Evolutionary conservation across 2,113 vertebrate species (phyloP).

Genomic region (Actinemys pallida): DNA sequence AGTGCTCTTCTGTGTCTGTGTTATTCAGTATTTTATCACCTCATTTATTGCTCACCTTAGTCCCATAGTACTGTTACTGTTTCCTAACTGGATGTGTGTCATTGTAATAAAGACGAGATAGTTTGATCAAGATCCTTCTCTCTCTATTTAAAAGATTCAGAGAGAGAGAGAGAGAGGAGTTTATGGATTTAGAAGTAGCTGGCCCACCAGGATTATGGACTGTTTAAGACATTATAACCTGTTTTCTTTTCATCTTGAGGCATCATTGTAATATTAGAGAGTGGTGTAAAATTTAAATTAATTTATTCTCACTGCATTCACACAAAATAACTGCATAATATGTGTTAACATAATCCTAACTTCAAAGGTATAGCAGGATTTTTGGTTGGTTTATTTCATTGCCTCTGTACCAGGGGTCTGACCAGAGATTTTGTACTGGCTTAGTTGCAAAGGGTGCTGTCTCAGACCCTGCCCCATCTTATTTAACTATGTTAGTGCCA

Average conservation of each 20-base stretch:
- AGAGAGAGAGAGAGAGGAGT: background rate
- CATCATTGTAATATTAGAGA: background rate
- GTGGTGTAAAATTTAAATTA: background rate
- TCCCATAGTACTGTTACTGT: background rate
- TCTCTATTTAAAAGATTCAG: no score
- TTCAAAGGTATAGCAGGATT: background rate
- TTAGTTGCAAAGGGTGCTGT: background rate
- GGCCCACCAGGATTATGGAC: background rate
- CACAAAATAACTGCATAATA: background rate
- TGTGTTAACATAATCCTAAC: background rate
- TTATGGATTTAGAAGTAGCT: background rate
- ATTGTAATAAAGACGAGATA: background rate
- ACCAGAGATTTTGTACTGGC: rapidly evolving
- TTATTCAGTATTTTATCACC: background rate
- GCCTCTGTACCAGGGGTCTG: background rate
- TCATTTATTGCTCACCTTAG: background rate
- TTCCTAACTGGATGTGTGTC: background rate
- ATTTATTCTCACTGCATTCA: background rate
- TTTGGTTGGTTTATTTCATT: background rate
- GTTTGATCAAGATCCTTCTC: background rate
- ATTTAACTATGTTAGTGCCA: background rate
- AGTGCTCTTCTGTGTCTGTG: background rate
- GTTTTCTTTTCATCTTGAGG: background rate
- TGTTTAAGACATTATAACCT: background rate
- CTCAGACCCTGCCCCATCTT: rapidly evolving